Conservation (phyloP, 2,113 vertebrate species). For the Callocephalon fimbriatum region DNA sequence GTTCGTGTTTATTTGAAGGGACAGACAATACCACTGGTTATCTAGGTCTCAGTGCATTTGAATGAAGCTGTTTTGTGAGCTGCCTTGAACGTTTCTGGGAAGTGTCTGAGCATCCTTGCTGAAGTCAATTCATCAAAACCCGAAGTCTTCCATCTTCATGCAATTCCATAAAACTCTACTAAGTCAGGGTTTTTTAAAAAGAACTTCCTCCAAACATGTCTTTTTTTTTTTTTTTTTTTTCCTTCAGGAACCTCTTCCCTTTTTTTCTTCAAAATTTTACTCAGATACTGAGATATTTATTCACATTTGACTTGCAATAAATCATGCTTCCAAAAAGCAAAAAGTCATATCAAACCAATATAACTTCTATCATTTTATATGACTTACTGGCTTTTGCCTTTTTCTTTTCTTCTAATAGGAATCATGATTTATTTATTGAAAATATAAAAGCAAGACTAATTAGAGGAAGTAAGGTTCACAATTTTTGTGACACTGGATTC, state of each 20-base stretch:
- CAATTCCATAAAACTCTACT: background rate
- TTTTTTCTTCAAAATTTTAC: background rate
- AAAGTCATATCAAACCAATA: background rate
- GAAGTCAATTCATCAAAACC: background rate
- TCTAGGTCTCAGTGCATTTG: background rate
- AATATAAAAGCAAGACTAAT: background rate
- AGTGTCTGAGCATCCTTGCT: background rate
- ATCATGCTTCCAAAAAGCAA: background rate
- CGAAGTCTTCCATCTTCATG: background rate
- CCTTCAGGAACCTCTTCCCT: background rate
- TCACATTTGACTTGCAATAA: background rate
- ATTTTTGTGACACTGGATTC: background rate
- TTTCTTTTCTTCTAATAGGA: background rate
- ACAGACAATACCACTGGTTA: background rate
- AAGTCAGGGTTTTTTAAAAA: background rate
- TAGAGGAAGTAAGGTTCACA: background rate
- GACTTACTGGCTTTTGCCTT: background rate
- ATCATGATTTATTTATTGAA: background rate
- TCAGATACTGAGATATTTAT: background rate
- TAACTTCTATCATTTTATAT: background rate
- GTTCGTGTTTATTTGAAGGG: background rate
- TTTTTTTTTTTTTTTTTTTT: background rate
- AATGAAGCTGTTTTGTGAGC: background rate
- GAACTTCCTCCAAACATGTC: background rate
- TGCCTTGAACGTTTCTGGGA: background rate